Evolutionary conservation across 2,113 vertebrate species (phyloP).

Genomic region (Chloropsis cyanopogon): DNA sequence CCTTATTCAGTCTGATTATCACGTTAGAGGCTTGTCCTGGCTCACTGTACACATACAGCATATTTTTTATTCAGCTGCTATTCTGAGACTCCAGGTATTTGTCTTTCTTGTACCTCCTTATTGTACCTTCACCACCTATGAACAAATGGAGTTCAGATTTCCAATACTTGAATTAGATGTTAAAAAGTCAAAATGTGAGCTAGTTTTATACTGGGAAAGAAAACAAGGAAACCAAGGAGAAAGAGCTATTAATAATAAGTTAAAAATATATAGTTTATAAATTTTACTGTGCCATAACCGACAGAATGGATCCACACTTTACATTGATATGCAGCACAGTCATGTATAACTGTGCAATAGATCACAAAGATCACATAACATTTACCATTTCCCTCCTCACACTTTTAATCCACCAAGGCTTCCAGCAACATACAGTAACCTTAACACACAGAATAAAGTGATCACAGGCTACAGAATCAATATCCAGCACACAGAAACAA

Average conservation of each 20-base stretch:
- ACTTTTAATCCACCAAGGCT: not conserved
- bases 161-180: not conserved
- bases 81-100: slow-evolving; percentile 13
- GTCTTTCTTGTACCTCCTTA: not conserved
- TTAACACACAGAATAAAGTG: not conserved
- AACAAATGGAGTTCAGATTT: not conserved
- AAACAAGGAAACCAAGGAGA: not conserved
- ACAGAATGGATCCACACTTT: not conserved
- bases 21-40: slow-evolving; percentile 31
- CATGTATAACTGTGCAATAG: not conserved
- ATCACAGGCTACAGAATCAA: not conserved
- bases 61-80: slow-evolving; percentile 31
- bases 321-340: not conserved
- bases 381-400: not conserved
- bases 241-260: not conserved
- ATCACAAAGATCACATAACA: not conserved
- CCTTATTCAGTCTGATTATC: slow-evolving; percentile 66
- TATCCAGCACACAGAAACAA: not conserved
- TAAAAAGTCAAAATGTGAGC: not conserved
- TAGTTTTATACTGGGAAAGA: not conserved
- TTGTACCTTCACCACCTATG: not conserved
- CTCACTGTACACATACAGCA: not conserved
- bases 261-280: not conserved
- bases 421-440: not conserved
- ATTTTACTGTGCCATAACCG: not conserved